Conservation (phyloP, 2,113 vertebrate genomes). For the Myiopsitta monachus region DNA sequence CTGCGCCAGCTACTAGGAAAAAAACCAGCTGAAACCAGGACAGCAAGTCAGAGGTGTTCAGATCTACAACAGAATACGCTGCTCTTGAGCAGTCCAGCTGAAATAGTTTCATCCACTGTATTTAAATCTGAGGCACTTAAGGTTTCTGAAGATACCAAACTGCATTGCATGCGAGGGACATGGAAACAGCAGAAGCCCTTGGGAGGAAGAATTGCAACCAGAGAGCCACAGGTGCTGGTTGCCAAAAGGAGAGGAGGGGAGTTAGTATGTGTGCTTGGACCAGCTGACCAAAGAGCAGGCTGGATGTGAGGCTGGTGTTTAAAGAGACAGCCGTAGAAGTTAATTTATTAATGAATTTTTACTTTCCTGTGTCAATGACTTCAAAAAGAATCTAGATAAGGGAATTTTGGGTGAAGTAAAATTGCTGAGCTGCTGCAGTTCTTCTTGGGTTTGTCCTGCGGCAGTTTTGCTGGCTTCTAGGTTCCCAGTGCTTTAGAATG, state of each 20-base stretch:
- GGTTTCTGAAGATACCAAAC: not conserved
- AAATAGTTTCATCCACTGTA: not conserved
- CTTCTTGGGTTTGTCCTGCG: not conserved
- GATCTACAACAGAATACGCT: not conserved
- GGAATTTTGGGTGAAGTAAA: not conserved
- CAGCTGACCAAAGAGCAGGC: not conserved
- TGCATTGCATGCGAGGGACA: not conserved
- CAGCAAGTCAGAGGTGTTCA: not conserved
- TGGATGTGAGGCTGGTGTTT: not conserved
- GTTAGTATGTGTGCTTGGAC: not conserved
- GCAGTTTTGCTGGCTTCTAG: not conserved
- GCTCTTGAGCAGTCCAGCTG: not conserved
- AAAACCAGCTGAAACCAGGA: not conserved
- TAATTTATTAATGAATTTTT: not conserved
- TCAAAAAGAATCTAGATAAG: not conserved
- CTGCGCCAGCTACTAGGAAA: not conserved
- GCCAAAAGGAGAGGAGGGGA: not conserved
- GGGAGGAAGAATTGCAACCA: not conserved
- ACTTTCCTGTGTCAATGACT: not conserved
- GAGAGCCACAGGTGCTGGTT: not conserved
- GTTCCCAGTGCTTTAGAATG: not conserved
- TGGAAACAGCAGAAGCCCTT: not conserved
- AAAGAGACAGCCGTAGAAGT: not conserved
- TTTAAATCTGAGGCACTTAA: rapidly evolving
- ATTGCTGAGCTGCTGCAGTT: not conserved